These are phyloP conservation scores for Dynastes tityus DNA, from an alignment of 2,888 invertebrate genomes.

Conservation along the genomic window DNA sequence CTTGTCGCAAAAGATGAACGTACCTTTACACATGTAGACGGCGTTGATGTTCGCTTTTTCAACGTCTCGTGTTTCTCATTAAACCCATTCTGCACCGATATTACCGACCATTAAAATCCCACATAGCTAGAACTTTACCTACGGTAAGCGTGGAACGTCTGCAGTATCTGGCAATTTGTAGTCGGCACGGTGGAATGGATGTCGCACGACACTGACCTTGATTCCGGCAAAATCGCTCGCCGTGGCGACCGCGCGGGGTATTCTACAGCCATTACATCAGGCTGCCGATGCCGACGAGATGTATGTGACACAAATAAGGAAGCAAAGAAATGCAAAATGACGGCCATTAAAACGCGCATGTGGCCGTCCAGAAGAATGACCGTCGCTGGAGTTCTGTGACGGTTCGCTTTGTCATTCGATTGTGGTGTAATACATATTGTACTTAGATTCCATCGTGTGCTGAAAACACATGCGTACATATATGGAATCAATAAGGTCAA, in stretches of 20 bases:
- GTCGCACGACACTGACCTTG: constrained; percentile 26
- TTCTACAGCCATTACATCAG: neutral
- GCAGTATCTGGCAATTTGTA: constrained; percentile 3
- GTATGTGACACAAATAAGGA: constrained; percentile 25
- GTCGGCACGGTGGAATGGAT: constrained; percentile 7
- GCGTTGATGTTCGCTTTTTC: too few species aligned
- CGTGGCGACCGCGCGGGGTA: neutral
- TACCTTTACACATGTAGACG: too few species aligned
- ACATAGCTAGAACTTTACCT: neutral
- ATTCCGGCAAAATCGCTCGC: constrained; percentile 27
- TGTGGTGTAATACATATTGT: constrained; percentile 11
- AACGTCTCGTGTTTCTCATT: too few species aligned
- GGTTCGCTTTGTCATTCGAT: neutral
- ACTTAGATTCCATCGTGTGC: too few species aligned
- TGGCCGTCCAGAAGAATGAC: constrained; percentile 11
- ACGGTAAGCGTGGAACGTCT: neutral
- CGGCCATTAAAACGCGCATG: constrained; percentile 2
- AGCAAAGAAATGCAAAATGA: constrained; percentile 29
- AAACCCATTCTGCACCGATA: too few species aligned
- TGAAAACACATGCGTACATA: too few species aligned
- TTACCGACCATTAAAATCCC: too few species aligned
- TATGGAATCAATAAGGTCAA: too few species aligned
- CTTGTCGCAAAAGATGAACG: too few species aligned
- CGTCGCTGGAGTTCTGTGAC: constrained; percentile 4
- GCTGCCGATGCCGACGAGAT: constrained; percentile 1